Evolutionary conservation across 2,113 vertebrate species (phyloP).

Genomic region (Xyliphius kryptos): DNA sequence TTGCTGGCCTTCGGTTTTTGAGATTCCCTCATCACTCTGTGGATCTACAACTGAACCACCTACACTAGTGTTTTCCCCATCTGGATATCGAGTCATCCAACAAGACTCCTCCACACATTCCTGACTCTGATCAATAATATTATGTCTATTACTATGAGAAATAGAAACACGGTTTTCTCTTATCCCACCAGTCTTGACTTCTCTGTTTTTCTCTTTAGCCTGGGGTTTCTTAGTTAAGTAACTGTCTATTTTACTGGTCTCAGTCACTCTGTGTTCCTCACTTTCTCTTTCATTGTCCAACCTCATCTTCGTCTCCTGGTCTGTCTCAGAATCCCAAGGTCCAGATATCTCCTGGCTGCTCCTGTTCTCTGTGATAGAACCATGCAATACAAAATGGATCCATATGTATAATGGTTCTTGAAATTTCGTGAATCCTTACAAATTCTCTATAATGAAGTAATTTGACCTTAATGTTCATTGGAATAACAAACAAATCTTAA

Average conservation of each 20-base stretch:
- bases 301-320: conserved; percentile 5
- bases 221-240: too few relatives aligned
- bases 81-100: conserved; percentile 12
- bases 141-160: background rate
- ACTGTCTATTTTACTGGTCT: too few relatives aligned
- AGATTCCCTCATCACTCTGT: conserved; percentile 14
- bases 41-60: conserved; percentile 6
- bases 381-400: background rate
- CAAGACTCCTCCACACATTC: conserved; percentile 7
- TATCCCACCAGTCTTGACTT: background rate
- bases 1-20: conserved; percentile 6
- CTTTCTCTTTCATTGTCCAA: conserved; percentile 1
- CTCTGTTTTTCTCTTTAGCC: too few relatives aligned
- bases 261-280: background rate
- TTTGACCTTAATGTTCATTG: too few relatives aligned
- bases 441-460: too few relatives aligned
- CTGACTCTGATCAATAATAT: conserved; percentile 3
- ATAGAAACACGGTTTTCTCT: background rate
- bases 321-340: conserved; percentile 17
- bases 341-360: conserved; percentile 46
- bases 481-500: too few relatives aligned
- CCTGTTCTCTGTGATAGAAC: background rate
- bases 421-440: too few relatives aligned
- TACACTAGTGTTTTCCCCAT: conserved; percentile 14
- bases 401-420: too few relatives aligned